Evolutionary conservation across 1,140 invertebrate species (phyloP).

Genomic region (Heliconius hermathena): DNA sequence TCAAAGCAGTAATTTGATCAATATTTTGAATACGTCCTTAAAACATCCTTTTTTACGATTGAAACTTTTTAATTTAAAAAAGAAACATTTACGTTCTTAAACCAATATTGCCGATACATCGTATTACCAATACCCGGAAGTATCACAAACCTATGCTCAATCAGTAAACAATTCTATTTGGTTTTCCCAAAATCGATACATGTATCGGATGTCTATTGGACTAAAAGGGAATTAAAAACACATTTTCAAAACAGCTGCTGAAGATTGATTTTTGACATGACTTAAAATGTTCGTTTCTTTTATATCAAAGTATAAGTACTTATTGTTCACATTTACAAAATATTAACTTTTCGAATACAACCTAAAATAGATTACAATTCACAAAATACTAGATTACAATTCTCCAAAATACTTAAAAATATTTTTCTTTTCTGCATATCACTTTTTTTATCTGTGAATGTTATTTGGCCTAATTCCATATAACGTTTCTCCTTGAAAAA

Average conservation of each 20-base stretch:
- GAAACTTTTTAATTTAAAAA: neutral
- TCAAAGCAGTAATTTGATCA: neutral
- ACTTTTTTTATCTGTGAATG: constrained; percentile 10
- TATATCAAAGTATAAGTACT: neutral
- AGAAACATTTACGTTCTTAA: neutral
- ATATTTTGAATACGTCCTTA: neutral
- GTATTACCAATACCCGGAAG: constrained; percentile 29
- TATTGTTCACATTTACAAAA: neutral
- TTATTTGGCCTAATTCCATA: constrained; percentile 26
- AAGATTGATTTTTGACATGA: neutral
- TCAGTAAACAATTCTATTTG: constrained; percentile 19
- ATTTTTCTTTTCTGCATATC: neutral
- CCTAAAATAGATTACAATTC: neutral
- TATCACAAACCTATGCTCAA: constrained; percentile 30
- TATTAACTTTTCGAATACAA: neutral
- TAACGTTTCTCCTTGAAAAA: constrained; percentile 31
- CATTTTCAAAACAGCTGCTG: neutral
- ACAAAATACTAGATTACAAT: neutral
- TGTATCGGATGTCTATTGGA: constrained; percentile 13
- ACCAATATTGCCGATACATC: constrained; percentile 5
- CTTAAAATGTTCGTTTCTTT: neutral
- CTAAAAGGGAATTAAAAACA: neutral
- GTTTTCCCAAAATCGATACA: constrained; percentile 25
- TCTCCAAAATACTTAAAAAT: neutral
- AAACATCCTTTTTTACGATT: neutral